A percentile compares a stretch with the other conserved stretches of the same genome.
Evolutionary conservation across 2,888 invertebrate genomes (phyloP).

Genomic region (Lottia gigantea): DNA sequence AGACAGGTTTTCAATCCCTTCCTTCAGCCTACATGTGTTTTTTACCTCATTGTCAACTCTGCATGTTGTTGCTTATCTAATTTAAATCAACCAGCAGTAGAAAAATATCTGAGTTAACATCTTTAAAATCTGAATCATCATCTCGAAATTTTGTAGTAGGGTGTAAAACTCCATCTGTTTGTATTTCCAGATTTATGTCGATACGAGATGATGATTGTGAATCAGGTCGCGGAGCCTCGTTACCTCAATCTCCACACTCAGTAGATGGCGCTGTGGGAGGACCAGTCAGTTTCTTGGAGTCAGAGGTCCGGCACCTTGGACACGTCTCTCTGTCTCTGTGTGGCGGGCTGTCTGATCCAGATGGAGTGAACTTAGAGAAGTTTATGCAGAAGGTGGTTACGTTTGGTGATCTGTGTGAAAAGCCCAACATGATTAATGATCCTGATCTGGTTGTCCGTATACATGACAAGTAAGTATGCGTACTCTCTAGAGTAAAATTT

Average conservation of each 20-base stretch:
- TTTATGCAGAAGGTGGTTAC: slow-evolving; percentile 76
- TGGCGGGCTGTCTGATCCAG: slow-evolving; percentile 73
- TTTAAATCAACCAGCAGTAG: too few species aligned
- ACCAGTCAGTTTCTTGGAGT: slow-evolving; percentile 45
- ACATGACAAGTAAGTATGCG: slow-evolving; percentile 79
- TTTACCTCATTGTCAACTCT: background rate
- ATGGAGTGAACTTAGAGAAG: slow-evolving; percentile 74
- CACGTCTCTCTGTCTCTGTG: slow-evolving; percentile 84
- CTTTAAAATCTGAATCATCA: too few species aligned
- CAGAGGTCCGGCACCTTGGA: slow-evolving; percentile 52
- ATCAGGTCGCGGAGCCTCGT: slow-evolving; percentile 94
- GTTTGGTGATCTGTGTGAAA: slow-evolving; percentile 74
- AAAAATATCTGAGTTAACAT: too few species aligned
- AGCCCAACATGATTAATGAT: slow-evolving; percentile 79
- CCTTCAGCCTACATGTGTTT: too few species aligned
- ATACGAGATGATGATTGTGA: slow-evolving; percentile 82
- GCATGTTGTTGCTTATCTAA: too few species aligned
- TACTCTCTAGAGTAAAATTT: too few species aligned
- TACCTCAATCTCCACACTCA: slow-evolving; percentile 89
- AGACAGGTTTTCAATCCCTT: too few species aligned
- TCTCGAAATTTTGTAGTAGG: background rate
- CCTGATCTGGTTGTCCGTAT: slow-evolving; percentile 88
- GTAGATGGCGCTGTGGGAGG: slow-evolving; percentile 78
- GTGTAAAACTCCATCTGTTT: background rate
- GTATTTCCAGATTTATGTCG: slow-evolving; percentile 20